Base-by-base conservation (phyloP, 2,888 invertebrate genomes). In the Platycheirus rosarum region DNA sequence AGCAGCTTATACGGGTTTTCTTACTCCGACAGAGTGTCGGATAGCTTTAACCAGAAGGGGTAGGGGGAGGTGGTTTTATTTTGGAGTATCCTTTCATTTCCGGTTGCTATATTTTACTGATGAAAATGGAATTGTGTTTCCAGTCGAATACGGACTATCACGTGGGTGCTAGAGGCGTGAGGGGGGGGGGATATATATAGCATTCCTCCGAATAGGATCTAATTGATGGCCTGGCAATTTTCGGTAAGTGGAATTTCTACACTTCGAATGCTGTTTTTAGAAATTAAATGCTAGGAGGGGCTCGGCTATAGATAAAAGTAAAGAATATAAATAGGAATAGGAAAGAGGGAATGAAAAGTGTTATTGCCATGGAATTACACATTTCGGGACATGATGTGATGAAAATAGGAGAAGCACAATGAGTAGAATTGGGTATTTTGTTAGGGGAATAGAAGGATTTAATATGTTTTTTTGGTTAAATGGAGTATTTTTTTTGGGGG, bases 41-140 rank as follows among this genome's bases (percentile, higher is more conserved):
- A 26, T 2, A 29, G 8, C 11, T 4, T 8, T 9, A 32, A 1
- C n/a, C 9, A n/a, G 44, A 9, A 5, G 14, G 16, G 11, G 18
- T 4, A 18, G 29, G 18, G 32, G 48, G 23, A 7, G 68, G 55
- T 23, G 60, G 68, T 63, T 68, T 69, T 57, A 68, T 53, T 23
- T 66, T 62, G 69, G 82, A 82, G 82, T 82, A 82, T 82, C 82
- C 82, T 77, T 80, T 77, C 57, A 82, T 82, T 77, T 82, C 82
- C 82, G 82, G 63, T 69, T 69, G 68, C 68, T 49, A 68, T 82
- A 82, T 71, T 13, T 70, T 71, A 63, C 16, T 71, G 82, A 82
- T 55, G 71, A 77, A 60, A 73, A 82, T 73, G 77, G 82, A 77
- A 77, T 77, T 68, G 77, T 82, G 68, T 77, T 82, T 37, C 40